Conservation (phyloP, 2,113 vertebrate genomes). For the Oncorhynchus nerka region DNA sequence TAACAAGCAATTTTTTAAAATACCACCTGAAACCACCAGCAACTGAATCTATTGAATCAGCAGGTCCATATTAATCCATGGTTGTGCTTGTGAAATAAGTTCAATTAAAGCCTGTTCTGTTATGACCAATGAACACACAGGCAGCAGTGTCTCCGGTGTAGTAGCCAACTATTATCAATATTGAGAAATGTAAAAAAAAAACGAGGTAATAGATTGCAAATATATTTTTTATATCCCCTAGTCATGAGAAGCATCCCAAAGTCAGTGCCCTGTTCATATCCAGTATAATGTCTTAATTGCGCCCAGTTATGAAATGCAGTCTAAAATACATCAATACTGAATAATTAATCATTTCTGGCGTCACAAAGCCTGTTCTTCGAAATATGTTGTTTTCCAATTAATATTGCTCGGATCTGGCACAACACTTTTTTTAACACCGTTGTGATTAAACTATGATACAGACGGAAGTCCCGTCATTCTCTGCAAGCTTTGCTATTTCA, state of each 20-base stretch:
- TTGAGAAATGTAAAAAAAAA: too few relatives aligned
- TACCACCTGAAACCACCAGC: constrained; percentile 8
- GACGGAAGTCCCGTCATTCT: neutral
- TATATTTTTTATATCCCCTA: too few relatives aligned
- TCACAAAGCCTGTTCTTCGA: too few relatives aligned
- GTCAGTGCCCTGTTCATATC: neutral
- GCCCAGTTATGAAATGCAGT: too few relatives aligned
- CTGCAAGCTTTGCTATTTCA: neutral
- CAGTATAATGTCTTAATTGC: too few relatives aligned
- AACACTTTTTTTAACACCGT: too few relatives aligned
- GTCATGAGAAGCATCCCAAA: too few relatives aligned
- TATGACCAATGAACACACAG: neutral
- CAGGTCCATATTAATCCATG: neutral
- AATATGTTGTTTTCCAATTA: neutral
- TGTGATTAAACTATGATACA: neutral
- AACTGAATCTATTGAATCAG: constrained; percentile 6
- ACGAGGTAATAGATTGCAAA: too few relatives aligned
- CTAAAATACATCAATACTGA: too few relatives aligned
- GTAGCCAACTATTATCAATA: neutral
- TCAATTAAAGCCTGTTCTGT: neutral
- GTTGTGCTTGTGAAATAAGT: neutral
- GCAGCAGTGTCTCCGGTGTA: neutral
- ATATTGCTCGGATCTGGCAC: too few relatives aligned
- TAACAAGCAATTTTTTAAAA: constrained; percentile 28
- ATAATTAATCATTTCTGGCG: too few relatives aligned